Base-by-base conservation (phyloP, 2,888 invertebrate species). In the Agrilus cyanescens region DNA sequence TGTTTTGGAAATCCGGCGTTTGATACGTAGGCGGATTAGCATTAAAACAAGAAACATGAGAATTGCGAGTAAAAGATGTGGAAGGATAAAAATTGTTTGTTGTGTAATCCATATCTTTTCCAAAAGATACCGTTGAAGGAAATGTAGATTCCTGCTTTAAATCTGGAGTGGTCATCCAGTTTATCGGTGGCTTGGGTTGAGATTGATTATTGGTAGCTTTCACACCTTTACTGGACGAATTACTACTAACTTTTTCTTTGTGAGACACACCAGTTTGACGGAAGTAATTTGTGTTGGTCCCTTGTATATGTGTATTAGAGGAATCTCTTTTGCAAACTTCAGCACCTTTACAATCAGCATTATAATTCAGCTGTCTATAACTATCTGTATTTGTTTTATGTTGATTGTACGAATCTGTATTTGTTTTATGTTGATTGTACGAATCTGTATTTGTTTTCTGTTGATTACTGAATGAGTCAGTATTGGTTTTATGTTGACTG, bases 151-250 rank as follows among this genome's bases (percentile, higher is more conserved):
- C 55, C 41, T 54, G 63, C 35, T 67, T 69, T 15, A 67, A 60
- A 50, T 73, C 73, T 1, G 74, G 73, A 1, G 74, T 68, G 52
- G 76, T 75, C 76, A 77, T 77, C 76, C 76, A 76, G 53, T 77
- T 77, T 1, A 76, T 73, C 0, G 74, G 72, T 4, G 71, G 66
- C 48, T 70, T 67, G 12, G 63, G 61, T 20, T 37, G 48, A 32
- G 63, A 61, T 20, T 37, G 48, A 32, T 44, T 46, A 10, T 44
- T 45, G 8, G 0, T 58, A 43, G 16, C n/a, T 43, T 40, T 43
- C 13, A 38, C 16, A 4, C 13, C 15, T 8, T 29, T 32, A 20
- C 20, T 41, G 4, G 36, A 18, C 2, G 43, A 16, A 29, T 35
- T 12, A 29, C 38, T 38, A 18, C 25, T 20, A 29, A 44, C 37